A percentile compares a stretch with the other conserved stretches of the same genome.
Conservation (phyloP, 2,797 vertebrate species). For the Clarias laeviceps region DNA sequence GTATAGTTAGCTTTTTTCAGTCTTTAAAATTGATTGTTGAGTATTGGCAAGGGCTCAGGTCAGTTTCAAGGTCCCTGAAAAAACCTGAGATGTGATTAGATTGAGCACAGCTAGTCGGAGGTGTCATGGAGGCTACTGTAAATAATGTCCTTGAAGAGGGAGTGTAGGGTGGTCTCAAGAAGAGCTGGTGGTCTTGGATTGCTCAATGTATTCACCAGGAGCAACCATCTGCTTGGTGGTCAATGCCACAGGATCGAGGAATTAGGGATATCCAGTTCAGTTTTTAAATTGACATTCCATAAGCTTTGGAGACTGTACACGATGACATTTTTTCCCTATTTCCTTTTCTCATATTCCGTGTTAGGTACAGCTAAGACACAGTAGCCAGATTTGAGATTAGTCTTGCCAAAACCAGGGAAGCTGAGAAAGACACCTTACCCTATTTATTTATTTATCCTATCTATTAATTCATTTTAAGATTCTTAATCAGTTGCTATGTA, state of each 20-base stretch:
- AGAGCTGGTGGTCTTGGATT: neutral
- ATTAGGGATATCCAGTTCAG: neutral
- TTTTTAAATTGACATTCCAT: neutral
- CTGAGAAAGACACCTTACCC: neutral
- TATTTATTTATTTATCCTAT: neutral
- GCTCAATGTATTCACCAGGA: slow-evolving; percentile 59
- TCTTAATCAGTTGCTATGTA: neutral
- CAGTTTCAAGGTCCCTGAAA: slow-evolving; percentile 45
- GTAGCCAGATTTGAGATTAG: too few relatives aligned
- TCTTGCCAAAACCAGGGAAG: neutral
- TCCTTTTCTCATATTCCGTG: neutral
- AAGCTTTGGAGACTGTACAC: neutral
- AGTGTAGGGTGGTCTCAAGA: neutral
- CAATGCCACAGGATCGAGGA: neutral
- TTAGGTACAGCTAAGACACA: neutral
- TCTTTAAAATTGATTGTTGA: neutral
- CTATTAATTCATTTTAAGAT: too few relatives aligned
- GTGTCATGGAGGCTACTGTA: neutral
- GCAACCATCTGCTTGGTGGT: slow-evolving; percentile 34
- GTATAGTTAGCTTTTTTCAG: neutral
- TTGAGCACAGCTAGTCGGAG: slow-evolving; percentile 20
- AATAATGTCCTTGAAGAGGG: neutral
- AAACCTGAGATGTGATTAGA: slow-evolving; percentile 53
- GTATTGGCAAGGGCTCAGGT: neutral
- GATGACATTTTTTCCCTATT: neutral